Evolutionary conservation across 2,113 vertebrate genomes (phyloP).

Genomic region (Ammospiza nelsoni): DNA sequence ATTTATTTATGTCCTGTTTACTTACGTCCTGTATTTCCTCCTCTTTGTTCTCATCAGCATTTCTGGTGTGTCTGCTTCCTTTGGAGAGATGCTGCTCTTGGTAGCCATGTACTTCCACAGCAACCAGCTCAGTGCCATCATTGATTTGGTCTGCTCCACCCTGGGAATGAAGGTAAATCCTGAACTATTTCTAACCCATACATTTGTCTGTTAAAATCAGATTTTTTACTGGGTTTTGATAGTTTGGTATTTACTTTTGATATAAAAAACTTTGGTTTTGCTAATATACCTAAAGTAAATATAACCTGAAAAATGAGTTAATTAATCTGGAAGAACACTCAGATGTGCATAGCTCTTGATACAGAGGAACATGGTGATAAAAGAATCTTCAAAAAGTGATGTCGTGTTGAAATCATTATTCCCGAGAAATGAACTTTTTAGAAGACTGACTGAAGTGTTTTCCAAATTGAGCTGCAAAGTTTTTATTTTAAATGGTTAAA

Average conservation of each 20-base stretch:
- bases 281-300: neutral
- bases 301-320: neutral
- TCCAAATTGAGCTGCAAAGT: neutral
- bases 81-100: constrained; percentile 97
- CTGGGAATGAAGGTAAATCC: constrained; percentile 95
- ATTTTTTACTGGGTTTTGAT: neutral
- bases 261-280: neutral
- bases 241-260: neutral
- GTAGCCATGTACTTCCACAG: constrained; percentile 99
- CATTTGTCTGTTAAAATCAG: neutral
- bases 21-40: neutral
- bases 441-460: neutral
- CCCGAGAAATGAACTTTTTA: neutral
- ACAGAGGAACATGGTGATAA: neutral
- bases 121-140: constrained; percentile 94
- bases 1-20: neutral
- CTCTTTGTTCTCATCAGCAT: constrained; percentile 78
- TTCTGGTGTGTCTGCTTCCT: constrained; percentile 96
- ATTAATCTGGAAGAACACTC: neutral
- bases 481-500: neutral
- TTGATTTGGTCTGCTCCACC: constrained; percentile 93
- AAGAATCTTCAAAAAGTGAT: neutral
- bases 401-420: neutral
- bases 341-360: neutral
- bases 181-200: neutral